Conservation (phyloP, 2,888 invertebrate species). For the Cybosia mesomella region DNA sequence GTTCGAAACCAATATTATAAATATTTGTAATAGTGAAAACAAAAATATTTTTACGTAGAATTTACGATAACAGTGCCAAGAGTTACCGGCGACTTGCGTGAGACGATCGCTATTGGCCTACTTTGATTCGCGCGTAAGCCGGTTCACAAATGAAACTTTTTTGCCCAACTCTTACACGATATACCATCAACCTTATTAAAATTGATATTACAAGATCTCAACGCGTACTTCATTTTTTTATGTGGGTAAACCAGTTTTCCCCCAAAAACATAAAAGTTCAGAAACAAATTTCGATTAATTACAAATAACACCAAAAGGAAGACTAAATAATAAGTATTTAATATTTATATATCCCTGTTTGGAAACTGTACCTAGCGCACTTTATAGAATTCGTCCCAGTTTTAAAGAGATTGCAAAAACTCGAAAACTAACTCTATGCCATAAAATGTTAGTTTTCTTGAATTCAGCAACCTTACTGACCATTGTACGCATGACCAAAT, state of each 20-base stretch:
- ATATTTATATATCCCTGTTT: background rate
- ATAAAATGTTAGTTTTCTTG: background rate
- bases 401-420: background rate
- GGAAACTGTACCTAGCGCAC: background rate
- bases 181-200: slow-evolving; percentile 49
- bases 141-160: slow-evolving; percentile 64
- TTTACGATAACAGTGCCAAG: slow-evolving; percentile 47
- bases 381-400: background rate
- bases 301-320: slow-evolving; percentile 22
- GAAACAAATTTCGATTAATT: slow-evolving; percentile 16
- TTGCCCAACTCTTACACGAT: slow-evolving; percentile 55
- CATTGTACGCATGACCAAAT: no score
- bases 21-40: slow-evolving; percentile 30
- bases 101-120: slow-evolving; percentile 65
- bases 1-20: slow-evolving; percentile 30
- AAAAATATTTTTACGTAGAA: slow-evolving; percentile 41
- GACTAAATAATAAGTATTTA: slow-evolving; percentile 33
- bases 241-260: slow-evolving; percentile 42
- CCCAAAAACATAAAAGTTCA: slow-evolving; percentile 36
- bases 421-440: background rate
- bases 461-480: background rate
- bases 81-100: slow-evolving; percentile 62
- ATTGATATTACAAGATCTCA: slow-evolving; percentile 33
- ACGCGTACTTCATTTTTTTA: slow-evolving; percentile 24
- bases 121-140: slow-evolving; percentile 61